These are phyloP conservation scores for Horisme vitalbata DNA, from an alignment of 2,888 invertebrate genomes.

Conservation along the genomic window DNA sequence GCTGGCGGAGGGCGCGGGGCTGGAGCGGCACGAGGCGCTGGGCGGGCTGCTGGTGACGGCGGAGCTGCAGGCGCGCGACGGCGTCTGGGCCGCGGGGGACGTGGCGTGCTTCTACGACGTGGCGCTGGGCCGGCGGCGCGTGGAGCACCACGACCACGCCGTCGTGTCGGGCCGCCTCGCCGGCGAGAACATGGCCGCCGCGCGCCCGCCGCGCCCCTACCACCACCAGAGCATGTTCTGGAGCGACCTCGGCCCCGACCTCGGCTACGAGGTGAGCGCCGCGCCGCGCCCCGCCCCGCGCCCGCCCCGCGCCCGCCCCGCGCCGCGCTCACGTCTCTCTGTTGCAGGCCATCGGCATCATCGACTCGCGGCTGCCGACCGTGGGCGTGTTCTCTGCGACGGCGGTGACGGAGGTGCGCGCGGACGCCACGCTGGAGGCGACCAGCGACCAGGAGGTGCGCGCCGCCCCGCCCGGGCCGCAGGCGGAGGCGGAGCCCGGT, in stretches of 20 bases:
- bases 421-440: no score
- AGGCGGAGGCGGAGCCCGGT: constrained; percentile 73
- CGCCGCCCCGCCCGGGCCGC: constrained; percentile 76
- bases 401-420: constrained; percentile 50
- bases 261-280: constrained; percentile 94
- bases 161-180: constrained; percentile 97
- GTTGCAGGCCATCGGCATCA: constrained; percentile 91
- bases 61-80: constrained; percentile 85
- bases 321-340: no score
- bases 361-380: constrained; percentile 93
- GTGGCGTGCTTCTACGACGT: constrained; percentile 96
- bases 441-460: no score
- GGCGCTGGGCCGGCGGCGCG: constrained; percentile 86
- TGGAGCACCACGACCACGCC: constrained; percentile 99
- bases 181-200: constrained; percentile 98
- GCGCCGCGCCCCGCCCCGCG: not conserved
- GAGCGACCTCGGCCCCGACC: constrained; percentile 96
- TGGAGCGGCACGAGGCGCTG: constrained; percentile 89
- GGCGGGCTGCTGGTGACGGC: constrained; percentile 97
- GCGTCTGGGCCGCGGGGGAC: constrained; percentile 89
- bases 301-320: not conserved
- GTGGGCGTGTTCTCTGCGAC: constrained; percentile 93
- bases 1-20: constrained; percentile 87
- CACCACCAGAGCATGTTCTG: constrained; percentile 98
- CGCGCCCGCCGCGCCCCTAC: constrained; percentile 78